A percentile compares a stretch with the other conserved stretches of the same genome.
Evolutionary conservation across 92 coral and sea anemone species (phyloP).

Genomic region (Umimayanthus kanabou): DNA sequence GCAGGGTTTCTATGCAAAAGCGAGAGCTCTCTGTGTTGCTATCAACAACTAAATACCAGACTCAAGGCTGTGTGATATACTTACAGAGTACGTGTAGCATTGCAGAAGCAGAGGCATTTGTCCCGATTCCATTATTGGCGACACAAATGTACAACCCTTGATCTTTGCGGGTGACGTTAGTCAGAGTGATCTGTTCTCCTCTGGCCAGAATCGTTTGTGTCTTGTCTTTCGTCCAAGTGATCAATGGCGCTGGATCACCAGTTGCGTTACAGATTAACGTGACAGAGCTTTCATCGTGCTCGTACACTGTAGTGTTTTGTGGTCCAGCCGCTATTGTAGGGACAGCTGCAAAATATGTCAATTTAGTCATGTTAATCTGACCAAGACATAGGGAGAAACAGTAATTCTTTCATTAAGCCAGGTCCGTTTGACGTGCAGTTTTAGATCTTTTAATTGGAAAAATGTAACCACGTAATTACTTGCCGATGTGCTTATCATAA

Average conservation of each 20-base stretch:
- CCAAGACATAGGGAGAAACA: no score
- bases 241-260: constrained; percentile 57
- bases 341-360: constrained; percentile 18
- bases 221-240: constrained; percentile 46
- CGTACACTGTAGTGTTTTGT: constrained; percentile 37
- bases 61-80: background rate
- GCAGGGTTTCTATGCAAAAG: no score
- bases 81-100: constrained; percentile 64
- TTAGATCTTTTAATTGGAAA: no score
- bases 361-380: no score
- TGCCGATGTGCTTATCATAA: no score
- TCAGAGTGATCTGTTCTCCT: constrained; percentile 22
- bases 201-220: constrained; percentile 37
- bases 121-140: constrained; percentile 76
- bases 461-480: no score
- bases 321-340: constrained; percentile 9
- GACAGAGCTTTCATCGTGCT: background rate
- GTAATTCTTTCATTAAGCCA: no score
- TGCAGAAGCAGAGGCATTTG: constrained; percentile 44
- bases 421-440: no score
- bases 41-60: background rate
- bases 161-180: constrained; percentile 45
- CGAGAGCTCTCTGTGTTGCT: no score
- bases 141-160: constrained; percentile 69
- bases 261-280: constrained; percentile 68